Base-by-base conservation (phyloP, 2,888 invertebrate genomes). In the Drosophila antonietae region DNA sequence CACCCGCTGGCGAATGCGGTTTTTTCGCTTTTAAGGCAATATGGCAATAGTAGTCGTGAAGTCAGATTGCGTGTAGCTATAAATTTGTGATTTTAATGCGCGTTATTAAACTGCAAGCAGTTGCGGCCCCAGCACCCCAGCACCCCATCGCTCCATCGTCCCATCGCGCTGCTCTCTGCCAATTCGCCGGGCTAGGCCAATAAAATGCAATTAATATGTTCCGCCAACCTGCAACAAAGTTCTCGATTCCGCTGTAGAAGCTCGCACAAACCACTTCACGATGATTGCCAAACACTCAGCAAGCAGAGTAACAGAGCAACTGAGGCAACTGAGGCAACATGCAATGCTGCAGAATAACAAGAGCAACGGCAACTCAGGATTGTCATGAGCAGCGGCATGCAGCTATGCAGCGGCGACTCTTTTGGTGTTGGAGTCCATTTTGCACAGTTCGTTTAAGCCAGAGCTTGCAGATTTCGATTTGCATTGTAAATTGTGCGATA, bases 201-300 rank as follows among this genome's bases (percentile, higher is more conserved):
- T 88, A 88, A 88, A 88, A 88, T 87, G 88, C 88, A 88, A 88
- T 88, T 88, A 88, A 89, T 87, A 88, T 89, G 88, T 84, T 89
- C 80, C 79, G 81, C 86, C 81, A 85, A 71, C 68, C 72, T 85
- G 84, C 84, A 85, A 88, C 88, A 88, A 85, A 85, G 88, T 85
- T 73, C 75, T 78, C 57, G 55, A 69, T 73, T 76, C 43, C 28
- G 60, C 47, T 68, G 68, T 82, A 28, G 76, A 83, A 75, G 84
- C 84, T 76, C 58, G 77, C 83, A 57, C 85, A 88, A 84, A 85
- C 73, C 72, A 80, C 87, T 65, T 52, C 84, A 80, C 66, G 41
- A 67, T 15, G 37, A 58, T 52, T 51, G 70, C 39, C 56, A 69
- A 68, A 18, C 49, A 31, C 23, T 23, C 28, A 35, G 43, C 37